Evolutionary conservation across 2,113 vertebrate species (phyloP).

Genomic region (Psettodes erumei): DNA sequence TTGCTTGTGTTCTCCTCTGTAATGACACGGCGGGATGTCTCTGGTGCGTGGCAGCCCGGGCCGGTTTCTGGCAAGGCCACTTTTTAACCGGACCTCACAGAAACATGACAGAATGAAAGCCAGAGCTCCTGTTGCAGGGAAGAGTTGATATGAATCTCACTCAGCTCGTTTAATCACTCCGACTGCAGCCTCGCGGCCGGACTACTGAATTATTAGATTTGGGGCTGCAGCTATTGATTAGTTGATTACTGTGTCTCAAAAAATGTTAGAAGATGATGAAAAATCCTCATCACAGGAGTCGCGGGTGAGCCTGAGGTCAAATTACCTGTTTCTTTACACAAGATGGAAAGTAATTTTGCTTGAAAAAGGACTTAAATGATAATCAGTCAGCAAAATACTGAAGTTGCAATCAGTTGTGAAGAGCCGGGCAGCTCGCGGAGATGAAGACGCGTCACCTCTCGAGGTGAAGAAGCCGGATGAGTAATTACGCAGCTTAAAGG

Average conservation of each 20-base stretch:
- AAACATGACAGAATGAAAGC: slow-evolving; percentile 63
- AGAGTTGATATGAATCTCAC: slow-evolving; percentile 30
- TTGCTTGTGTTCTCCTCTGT: slow-evolving; percentile 64
- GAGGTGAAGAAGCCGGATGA: no score
- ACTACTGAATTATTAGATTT: neutral
- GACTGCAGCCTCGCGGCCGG: neutral
- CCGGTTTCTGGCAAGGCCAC: slow-evolving; percentile 35
- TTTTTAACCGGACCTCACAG: slow-evolving; percentile 56
- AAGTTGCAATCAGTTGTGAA: no score
- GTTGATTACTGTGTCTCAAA: slow-evolving; percentile 1
- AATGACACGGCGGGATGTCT: slow-evolving; percentile 74
- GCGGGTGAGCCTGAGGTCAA: neutral
- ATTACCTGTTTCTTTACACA: neutral
- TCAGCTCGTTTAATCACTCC: neutral
- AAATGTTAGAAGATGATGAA: neutral
- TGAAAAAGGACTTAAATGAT: neutral
- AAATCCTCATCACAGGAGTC: neutral
- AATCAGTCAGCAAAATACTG: neutral
- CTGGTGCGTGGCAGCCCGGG: slow-evolving; percentile 38
- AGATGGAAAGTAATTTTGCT: neutral
- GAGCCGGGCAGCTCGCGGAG: no score
- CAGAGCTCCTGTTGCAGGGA: slow-evolving; percentile 39
- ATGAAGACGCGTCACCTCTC: no score
- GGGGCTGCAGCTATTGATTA: neutral
- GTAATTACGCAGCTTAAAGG: no score